A percentile compares a stretch with the other conserved stretches of the same genome.
phyloP scores from a whole-genome alignment of 2,888 invertebrate genomes.

The Campoplex nolae region DNA sequence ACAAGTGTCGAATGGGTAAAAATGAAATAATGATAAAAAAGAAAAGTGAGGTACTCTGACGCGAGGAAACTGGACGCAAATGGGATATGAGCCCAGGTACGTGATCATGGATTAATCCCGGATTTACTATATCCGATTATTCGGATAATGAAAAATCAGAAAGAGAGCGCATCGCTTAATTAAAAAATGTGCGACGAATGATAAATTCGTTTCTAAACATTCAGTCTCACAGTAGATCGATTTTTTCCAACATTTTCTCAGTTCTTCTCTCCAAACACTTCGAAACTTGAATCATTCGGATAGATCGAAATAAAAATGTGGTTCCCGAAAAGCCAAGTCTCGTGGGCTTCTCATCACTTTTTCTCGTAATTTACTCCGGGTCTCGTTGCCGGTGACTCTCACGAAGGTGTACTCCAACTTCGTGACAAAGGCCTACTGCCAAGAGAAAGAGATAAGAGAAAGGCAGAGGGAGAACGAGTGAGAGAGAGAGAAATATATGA shows the following conservation, averaged over 20 bases:
- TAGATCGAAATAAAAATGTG: neutral
- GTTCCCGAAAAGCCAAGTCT: neutral
- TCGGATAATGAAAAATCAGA: neutral
- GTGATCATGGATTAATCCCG: constrained; percentile 61
- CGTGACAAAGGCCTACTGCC: constrained; percentile 43
- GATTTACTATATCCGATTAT: neutral
- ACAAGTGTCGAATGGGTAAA: constrained; percentile 53
- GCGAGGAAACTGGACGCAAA: constrained; percentile 78
- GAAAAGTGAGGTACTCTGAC: constrained; percentile 67
- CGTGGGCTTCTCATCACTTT: constrained; percentile 7
- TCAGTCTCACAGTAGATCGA: neutral
- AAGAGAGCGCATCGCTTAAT: neutral
- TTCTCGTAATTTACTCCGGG: constrained; percentile 5
- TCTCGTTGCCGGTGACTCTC: constrained; percentile 39
- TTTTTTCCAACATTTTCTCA: neutral
- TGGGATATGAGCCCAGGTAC: constrained; percentile 84
- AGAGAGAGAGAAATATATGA: constrained; percentile 25
- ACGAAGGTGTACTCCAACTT: constrained; percentile 34
- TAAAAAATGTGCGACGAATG: neutral
- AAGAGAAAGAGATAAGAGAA: constrained; percentile 27
- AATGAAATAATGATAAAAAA: constrained; percentile 14
- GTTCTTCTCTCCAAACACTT: neutral
- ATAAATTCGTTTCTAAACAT: neutral
- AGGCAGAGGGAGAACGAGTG: neutral
- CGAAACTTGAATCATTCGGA: neutral